Conservation (phyloP, 2,113 vertebrate species). For the Tupaia chinensis region DNA sequence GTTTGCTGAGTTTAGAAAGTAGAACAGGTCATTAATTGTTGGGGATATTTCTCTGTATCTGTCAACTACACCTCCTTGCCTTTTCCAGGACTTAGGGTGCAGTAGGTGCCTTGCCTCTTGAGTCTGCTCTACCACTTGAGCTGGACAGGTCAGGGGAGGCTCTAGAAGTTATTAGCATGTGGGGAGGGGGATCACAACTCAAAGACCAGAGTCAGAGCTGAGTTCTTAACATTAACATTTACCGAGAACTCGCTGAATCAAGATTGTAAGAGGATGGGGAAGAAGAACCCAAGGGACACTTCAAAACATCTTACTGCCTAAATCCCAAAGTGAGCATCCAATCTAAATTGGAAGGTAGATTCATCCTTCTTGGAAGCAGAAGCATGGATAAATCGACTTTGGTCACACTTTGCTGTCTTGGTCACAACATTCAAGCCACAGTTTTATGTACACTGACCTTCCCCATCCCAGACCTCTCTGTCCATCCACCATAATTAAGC, state of each 20-base stretch:
- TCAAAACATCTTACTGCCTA: neutral
- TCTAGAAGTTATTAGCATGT: neutral
- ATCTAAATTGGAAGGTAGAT: neutral
- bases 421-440: neutral
- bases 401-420: neutral
- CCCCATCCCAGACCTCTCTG: neutral
- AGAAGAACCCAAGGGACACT: neutral
- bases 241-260: neutral
- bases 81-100: neutral
- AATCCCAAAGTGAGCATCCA: neutral
- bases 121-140: neutral
- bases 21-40: neutral
- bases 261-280: neutral
- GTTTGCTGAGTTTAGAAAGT: neutral
- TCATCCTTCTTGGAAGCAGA: neutral
- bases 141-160: neutral
- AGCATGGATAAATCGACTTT: neutral
- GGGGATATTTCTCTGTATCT: neutral
- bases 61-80: neutral
- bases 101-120: neutral
- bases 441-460: neutral
- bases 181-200: neutral
- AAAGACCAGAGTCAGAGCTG: neutral
- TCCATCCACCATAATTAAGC: slow-evolving; percentile 59
- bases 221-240: neutral